Conservation (phyloP, 2,797 vertebrate genomes). For the Tangara arthus region DNA sequence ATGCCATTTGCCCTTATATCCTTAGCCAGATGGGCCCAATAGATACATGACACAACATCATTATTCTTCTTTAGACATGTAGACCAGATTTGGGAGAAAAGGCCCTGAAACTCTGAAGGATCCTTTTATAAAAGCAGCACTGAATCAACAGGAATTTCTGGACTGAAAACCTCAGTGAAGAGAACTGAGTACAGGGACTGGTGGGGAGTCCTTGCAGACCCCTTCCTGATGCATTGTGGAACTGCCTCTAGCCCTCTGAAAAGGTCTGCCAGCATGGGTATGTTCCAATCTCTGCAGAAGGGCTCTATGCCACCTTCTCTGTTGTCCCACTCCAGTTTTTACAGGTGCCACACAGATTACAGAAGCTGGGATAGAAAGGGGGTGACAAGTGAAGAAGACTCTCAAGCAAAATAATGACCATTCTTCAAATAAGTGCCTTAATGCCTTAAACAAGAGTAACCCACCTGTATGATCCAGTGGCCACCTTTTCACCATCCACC, state of each 20-base stretch:
- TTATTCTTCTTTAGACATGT: neutral
- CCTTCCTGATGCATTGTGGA: neutral
- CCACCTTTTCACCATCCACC: slow-evolving; percentile 92
- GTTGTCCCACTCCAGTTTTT: neutral
- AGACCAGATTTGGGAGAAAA: neutral
- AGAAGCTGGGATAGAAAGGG: neutral
- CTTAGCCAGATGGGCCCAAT: neutral
- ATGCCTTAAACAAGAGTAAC: neutral
- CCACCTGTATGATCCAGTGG: slow-evolving; percentile 92
- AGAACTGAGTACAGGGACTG: neutral
- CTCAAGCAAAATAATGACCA: neutral
- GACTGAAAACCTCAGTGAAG: neutral
- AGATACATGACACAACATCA: neutral
- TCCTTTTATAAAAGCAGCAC: neutral
- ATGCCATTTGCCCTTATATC: neutral
- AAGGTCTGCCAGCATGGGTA: neutral
- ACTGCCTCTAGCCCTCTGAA: neutral
- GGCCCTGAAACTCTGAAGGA: neutral
- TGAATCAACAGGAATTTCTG: neutral
- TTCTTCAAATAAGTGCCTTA: neutral
- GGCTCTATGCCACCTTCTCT: neutral
- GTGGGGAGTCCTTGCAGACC: neutral
- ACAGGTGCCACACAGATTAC: neutral
- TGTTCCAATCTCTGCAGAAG: neutral
- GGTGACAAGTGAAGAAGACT: neutral